Evolutionary conservation across 2,888 invertebrate genomes (phyloP), one percentile per base, ranked within the genome.

Genomic region (Oxytorus armatus): DNA sequence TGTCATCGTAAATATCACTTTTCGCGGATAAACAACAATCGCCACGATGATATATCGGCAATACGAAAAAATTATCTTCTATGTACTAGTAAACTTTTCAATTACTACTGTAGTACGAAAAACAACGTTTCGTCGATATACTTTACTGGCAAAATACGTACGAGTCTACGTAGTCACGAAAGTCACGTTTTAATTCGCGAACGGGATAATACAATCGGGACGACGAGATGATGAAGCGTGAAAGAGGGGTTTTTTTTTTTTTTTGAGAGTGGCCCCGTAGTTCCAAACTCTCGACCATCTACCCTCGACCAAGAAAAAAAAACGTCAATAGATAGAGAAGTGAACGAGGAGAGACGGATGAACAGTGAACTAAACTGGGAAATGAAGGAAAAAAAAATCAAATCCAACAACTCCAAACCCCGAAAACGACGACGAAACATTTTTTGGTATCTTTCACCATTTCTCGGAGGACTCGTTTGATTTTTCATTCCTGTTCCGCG

Each of bases 1-100:
- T 75, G 73, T 76, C 70, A 57, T 77, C 77, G 73, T 65, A 55
- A 79, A 61, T 57, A 44, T 81, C 74, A 44, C 73, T 65, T 55
- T 77, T 81, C 69, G 70, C 42, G 10, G 14, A 59, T 16, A n/a
- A 65, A 65, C 21, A 11, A 21, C 25, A 47, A 36, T 21, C 4
- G 51, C 33, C 47, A 18, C n/a, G 36, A 42, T 14, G 33, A 42
- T 14, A 51, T 36, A 51, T 77, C 55, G 39, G 73, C 47, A 29
- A 42, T 47, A 51, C 51, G 66, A 70, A 36, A 47, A 25, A 59
- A 21, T 53, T 44, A 47, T 51, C 51, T 61, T 69, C 47, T 29
- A 23, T 55, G 55, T 63, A 47, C 39, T 68, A 55, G 61, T 73
- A 39, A 33, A 18, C 76, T 55, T 68, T 66, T 79, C 75, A 72